These are phyloP conservation scores for Dryadula phaetusa DNA, from an alignment of 2,888 invertebrate species.

Conservation along the genomic window DNA sequence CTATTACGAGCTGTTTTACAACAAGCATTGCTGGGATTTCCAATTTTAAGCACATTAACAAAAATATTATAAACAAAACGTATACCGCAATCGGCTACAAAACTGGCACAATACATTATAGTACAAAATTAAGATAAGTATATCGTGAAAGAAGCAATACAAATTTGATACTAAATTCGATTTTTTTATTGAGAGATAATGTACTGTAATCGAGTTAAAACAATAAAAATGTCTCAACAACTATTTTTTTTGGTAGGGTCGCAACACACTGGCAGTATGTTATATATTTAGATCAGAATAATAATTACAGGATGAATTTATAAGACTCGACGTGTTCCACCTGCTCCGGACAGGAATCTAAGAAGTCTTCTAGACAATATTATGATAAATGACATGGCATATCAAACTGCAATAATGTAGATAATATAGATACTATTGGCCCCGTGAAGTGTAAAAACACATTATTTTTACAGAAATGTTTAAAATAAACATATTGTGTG, in stretches of 20 bases:
- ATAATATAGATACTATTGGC: slow-evolving; percentile 34
- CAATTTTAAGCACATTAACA: background rate
- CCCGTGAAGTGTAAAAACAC: background rate
- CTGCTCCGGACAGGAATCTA: slow-evolving; percentile 60
- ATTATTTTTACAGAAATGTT: too few species aligned
- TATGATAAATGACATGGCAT: slow-evolving; percentile 72
- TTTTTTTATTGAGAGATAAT: background rate
- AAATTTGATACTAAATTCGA: background rate
- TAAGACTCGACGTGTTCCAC: slow-evolving; percentile 60
- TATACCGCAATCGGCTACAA: background rate
- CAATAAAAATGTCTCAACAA: background rate
- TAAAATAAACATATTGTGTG: too few species aligned
- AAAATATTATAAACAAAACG: background rate
- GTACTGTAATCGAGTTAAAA: slow-evolving; percentile 13
- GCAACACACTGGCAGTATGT: background rate
- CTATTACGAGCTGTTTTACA: slow-evolving; percentile 15
- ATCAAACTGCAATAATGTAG: slow-evolving; percentile 62
- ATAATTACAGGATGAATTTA: slow-evolving; percentile 64
- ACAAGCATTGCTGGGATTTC: background rate
- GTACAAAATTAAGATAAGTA: slow-evolving; percentile 1
- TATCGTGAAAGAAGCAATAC: background rate
- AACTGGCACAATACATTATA: background rate
- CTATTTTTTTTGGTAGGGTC: background rate
- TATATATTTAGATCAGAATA: slow-evolving; percentile 37
- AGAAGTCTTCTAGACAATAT: slow-evolving; percentile 68